Base-by-base conservation (phyloP, 2,797 vertebrate species). In the Cephalopachus bancanus region DNA sequence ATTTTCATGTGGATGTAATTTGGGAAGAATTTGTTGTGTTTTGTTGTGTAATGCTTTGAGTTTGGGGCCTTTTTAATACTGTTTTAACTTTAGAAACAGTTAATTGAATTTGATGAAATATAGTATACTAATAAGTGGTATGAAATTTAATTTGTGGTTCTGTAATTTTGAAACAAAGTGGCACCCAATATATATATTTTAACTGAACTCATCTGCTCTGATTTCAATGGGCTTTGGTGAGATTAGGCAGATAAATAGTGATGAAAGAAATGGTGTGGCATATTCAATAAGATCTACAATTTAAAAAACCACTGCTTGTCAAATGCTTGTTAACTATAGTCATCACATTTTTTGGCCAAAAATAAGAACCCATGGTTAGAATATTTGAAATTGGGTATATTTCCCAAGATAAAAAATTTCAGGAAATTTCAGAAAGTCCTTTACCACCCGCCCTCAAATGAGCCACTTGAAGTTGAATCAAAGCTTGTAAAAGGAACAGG, bases 121-220 rank as follows among this genome's bases (percentile, higher is more conserved):
- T 76, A 95, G 79, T 95, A 37, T 55, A 78, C 37, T 81, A 94
- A 85, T 94, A 91, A 79, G 79, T 37, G 53, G n/a, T 93, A 91
- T 91, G 57, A 89, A 92, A n/a, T 87, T 97, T 96, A 96, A 95
- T 91, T 97, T 97, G 76, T 96, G 86, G 86, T 96, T 97, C 80
- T 96, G 85, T 93, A 57, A 74, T 96, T 62, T 84, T 95, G 65
- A 95, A 97, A 67, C 75, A 83, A 95, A 95, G 79, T 79, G n/a
- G 94, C 60, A 79, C 89, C 53, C 51, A 74, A 44, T 83, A 83
- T 80, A 75, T 83, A 72, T 49, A 53, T 83, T 65, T 85, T 89
- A 75, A 79, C 71, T 94, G 95, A 95, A 53, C 55, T 96, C 80
- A 96, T 96, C 51, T 96, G 88, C 83, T 97, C 53, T 91, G 81